Base-by-base conservation (phyloP, 2,888 invertebrate genomes). In the Drosophila longiperda region DNA sequence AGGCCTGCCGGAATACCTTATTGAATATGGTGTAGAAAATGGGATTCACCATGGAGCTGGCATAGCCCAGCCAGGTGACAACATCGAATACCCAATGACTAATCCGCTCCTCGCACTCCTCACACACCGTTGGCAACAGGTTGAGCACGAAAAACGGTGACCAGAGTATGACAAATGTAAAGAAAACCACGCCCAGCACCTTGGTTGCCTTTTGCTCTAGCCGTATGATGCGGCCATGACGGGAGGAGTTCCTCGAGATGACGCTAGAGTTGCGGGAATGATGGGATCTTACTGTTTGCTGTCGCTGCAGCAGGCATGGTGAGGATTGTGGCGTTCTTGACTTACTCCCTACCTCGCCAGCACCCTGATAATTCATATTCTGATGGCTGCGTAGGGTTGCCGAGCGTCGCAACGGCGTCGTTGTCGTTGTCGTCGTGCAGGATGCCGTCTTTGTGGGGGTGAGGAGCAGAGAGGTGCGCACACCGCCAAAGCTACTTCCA, bases 21-120 rank as follows among this genome's bases (percentile, higher is more conserved):
- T 98, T 98, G 93, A 98, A 98, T 89, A 98, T 97, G 32, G 98
- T 98, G 92, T 98, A 98, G 94, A 98, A 98, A 89, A 98, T 97
- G 1, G 98, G 98, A 93, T 98, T 98, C 38, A 98, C 97, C 96
- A 98, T 98, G 17, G 98, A 98, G 91, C 98, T 98, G 63, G 98
- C 97, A 92, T 98, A 98, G 26, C 98, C 98, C 74, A 98, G 94
- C 98, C 98, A 98, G 54, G 98, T 95, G 66, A 97, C 98, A 73
- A 97, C 95, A 91, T 97, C 97, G 89, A 97, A 96, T 52, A 98
- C 96, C 94, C 97, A 96, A 77, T 94, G 95, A 61, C 96, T 95
- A 59, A 97, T 95, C 66, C 95, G 94, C 45, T 95, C 94, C 89
- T 97, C 97, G 90, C 98, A 98, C 78, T 96, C 95, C 11, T 95